Evolutionary conservation across 2,797 vertebrate genomes (phyloP).

Genomic region (Telmatherina bonti): DNA sequence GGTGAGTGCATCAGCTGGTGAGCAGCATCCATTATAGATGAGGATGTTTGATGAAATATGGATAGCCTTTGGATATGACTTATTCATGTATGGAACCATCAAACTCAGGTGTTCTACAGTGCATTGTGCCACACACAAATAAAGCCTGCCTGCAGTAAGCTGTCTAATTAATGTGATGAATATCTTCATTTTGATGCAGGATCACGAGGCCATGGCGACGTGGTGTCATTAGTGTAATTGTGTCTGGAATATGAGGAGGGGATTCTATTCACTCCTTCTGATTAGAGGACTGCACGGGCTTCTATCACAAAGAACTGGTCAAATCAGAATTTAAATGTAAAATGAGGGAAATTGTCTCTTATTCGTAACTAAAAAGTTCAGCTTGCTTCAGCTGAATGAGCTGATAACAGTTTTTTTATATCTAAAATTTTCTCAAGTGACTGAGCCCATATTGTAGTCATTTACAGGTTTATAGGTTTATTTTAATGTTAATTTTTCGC

Average conservation of each 20-base stretch:
- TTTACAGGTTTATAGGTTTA: neutral
- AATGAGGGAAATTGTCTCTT: neutral
- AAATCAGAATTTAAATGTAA: conserved; percentile 34
- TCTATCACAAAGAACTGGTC: conserved; percentile 40
- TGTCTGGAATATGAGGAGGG: conserved; percentile 49
- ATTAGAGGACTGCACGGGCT: conserved; percentile 29
- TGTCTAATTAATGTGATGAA: conserved; percentile 68
- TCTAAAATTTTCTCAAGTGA: neutral
- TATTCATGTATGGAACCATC: conserved; percentile 72
- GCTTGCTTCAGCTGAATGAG: neutral
- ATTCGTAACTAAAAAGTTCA: conserved; percentile 6
- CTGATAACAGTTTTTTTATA: neutral
- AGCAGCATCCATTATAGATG: conserved; percentile 70
- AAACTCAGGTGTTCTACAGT: conserved; percentile 44
- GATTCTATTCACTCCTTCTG: conserved; percentile 26
- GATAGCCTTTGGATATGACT: conserved; percentile 70
- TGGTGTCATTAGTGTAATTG: conserved; percentile 61
- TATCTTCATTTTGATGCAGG: conserved; percentile 61
- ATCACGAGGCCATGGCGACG: conserved; percentile 38
- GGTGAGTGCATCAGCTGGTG: conserved; percentile 78
- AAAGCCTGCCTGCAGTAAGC: conserved; percentile 38
- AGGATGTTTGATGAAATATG: conserved; percentile 81
- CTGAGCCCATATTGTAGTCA: neutral
- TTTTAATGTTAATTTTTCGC: neutral
- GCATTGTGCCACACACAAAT: conserved; percentile 44